Evolutionary conservation across 1,140 invertebrate species (phyloP).

Genomic region (Trissolcus basalis): DNA sequence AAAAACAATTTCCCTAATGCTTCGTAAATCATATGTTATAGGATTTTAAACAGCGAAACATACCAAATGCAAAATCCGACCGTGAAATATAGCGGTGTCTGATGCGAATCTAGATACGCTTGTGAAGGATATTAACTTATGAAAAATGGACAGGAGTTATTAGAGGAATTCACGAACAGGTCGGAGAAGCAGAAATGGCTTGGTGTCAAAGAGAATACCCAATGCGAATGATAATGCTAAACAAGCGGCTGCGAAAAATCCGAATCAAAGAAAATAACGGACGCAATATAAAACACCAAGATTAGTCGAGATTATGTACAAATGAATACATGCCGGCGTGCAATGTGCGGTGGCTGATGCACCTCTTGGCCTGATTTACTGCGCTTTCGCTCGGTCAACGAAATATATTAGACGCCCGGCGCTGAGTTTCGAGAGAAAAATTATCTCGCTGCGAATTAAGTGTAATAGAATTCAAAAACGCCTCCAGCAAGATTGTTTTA

Average conservation of each 20-base stretch:
- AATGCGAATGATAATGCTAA: neutral
- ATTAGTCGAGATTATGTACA: slow-evolving; percentile 21
- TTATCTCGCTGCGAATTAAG: no score
- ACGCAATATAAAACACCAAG: slow-evolving; percentile 24
- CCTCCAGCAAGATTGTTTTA: no score
- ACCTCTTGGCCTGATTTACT: slow-evolving; percentile 53
- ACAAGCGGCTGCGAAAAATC: neutral
- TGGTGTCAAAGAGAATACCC: neutral
- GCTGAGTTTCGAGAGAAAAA: no score
- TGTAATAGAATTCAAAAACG: no score
- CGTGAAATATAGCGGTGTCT: slow-evolving; percentile 32
- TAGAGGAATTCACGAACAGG: slow-evolving; percentile 17
- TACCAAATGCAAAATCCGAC: slow-evolving; percentile 15
- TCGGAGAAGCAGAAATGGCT: no score
- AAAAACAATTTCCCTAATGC: slow-evolving; percentile 56
- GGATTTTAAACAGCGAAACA: slow-evolving; percentile 45
- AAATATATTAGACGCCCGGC: slow-evolving; percentile 39
- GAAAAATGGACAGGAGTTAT: slow-evolving; percentile 33
- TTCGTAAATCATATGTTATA: slow-evolving; percentile 51
- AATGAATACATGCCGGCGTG: slow-evolving; percentile 43
- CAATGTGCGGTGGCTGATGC: slow-evolving; percentile 39
- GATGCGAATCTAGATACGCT: slow-evolving; percentile 14
- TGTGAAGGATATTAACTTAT: slow-evolving; percentile 19
- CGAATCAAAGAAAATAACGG: neutral
- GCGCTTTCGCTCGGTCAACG: slow-evolving; percentile 54